Conservation (phyloP, 2,888 invertebrate genomes). For the Lithophane semibrunnea region DNA sequence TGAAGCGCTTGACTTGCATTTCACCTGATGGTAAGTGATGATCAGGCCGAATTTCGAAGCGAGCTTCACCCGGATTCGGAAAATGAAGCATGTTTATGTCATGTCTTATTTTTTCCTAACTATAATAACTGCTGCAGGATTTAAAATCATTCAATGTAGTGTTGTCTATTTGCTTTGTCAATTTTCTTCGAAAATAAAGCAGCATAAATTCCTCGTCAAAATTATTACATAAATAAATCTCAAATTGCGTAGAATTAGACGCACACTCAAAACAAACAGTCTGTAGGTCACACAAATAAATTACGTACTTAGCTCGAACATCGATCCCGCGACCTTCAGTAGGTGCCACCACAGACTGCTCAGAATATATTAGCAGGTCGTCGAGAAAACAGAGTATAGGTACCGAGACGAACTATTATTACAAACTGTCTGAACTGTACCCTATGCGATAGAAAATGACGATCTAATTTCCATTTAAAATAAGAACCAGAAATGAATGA, state of each 20-base stretch:
- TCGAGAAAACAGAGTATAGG: neutral
- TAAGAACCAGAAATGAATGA: conserved; percentile 10
- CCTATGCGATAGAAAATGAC: neutral
- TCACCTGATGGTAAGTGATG: too few relatives aligned
- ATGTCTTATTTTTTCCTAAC: too few relatives aligned
- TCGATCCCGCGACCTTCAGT: conserved; percentile 21
- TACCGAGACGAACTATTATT: conserved; percentile 14
- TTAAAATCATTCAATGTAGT: too few relatives aligned
- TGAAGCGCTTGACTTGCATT: too few relatives aligned
- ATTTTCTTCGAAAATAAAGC: too few relatives aligned
- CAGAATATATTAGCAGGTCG: conserved; percentile 19
- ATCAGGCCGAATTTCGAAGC: too few relatives aligned
- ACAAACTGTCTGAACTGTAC: neutral
- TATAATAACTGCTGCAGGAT: too few relatives aligned
- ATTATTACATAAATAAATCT: neutral
- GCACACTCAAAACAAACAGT: conserved; percentile 32
- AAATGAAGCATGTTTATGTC: too few relatives aligned
- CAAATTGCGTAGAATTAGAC: neutral
- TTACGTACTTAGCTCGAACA: neutral
- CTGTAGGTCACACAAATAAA: conserved; percentile 30
- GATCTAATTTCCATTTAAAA: conserved; percentile 16
- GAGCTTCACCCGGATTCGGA: too few relatives aligned
- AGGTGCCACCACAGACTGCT: conserved; percentile 9
- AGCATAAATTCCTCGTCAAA: too few relatives aligned
- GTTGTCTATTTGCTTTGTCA: too few relatives aligned